phyloP scores from a whole-genome alignment of 2,113 vertebrate species.

The Donacobius atricapilla region DNA sequence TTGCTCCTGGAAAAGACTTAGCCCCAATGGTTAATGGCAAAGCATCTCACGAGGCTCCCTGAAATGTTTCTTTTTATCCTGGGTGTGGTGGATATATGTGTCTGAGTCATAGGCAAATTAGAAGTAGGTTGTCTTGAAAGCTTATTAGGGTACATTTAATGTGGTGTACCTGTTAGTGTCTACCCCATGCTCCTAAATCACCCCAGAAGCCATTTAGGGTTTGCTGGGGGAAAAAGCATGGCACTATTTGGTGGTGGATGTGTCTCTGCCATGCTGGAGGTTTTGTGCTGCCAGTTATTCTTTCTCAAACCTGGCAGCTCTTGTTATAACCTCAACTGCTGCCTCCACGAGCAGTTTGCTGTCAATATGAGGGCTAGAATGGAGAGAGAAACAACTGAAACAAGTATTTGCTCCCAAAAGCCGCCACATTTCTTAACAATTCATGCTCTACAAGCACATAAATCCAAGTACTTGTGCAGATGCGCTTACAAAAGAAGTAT shows the following conservation, averaged over 20 bases:
- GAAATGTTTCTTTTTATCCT: background rate
- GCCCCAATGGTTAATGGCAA: background rate
- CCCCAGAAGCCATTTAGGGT: background rate
- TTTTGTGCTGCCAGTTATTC: background rate
- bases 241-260: background rate
- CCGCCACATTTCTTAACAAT: background rate
- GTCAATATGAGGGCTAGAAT: background rate
- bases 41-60: fast-evolving
- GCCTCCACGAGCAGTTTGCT: background rate
- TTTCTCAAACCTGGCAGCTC: background rate
- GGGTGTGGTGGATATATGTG: background rate
- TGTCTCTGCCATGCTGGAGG: background rate
- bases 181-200: background rate
- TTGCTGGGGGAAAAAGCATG: background rate
- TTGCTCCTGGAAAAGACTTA: background rate
- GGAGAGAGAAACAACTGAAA: background rate
- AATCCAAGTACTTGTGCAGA: background rate
- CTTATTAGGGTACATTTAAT: background rate
- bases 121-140: background rate
- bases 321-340: background rate
- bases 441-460: background rate
- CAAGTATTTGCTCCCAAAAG: background rate
- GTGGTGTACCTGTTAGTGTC: background rate
- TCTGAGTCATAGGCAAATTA: background rate
- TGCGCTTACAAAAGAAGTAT: background rate